Evolutionary conservation across 1,140 invertebrate species (phyloP), one percentile per base, ranked within the genome.

Genomic region (Nephotettix cincticeps): DNA sequence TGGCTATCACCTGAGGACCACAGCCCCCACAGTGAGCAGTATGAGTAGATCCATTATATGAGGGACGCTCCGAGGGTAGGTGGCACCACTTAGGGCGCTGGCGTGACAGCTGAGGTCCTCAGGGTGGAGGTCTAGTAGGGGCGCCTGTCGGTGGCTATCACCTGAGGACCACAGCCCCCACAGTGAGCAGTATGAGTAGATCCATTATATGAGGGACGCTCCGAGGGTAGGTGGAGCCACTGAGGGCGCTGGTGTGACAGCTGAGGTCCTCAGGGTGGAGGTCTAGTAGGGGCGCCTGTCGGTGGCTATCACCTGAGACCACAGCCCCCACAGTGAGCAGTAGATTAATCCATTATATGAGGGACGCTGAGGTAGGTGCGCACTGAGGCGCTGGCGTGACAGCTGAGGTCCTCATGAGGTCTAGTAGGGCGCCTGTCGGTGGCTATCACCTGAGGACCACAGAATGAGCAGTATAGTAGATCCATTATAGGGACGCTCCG

Each of bases 71-170:
- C 27, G 40, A n/a, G 40, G n/a, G 56, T 21, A 51, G 11, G 28
- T 11, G 32, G 73, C 77, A 9, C 72, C 68, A 73, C 89, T 91
- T 25, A 92, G 80, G 0, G 90, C 90, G 74, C 88, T 90, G 9
- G 90, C 90, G 80, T 91, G 90, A 77, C 91, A 92, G 67, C 89
- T 86, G 71, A 91, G 85, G 75, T 90, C 89, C 78, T 92, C 90
- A 0, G 90, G 88, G 67, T 89, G 86, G 11, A 93, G 83, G 78
- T 91, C 88, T 27, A 92, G 82, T 29, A 93, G 84, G 13, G 89
- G 89, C 36, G 89, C 80, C 45, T 84, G 83, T 14, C 83, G 80
- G n/a, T 86, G n/a, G n/a, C n/a, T n/a, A n/a, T n/a, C n/a, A n/a
- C n/a, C n/a, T n/a, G n/a, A n/a, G n/a, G n/a, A n/a, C n/a, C n/a